Base-by-base conservation (phyloP, 2,797 vertebrate species). In the Anguilla pacifica region DNA sequence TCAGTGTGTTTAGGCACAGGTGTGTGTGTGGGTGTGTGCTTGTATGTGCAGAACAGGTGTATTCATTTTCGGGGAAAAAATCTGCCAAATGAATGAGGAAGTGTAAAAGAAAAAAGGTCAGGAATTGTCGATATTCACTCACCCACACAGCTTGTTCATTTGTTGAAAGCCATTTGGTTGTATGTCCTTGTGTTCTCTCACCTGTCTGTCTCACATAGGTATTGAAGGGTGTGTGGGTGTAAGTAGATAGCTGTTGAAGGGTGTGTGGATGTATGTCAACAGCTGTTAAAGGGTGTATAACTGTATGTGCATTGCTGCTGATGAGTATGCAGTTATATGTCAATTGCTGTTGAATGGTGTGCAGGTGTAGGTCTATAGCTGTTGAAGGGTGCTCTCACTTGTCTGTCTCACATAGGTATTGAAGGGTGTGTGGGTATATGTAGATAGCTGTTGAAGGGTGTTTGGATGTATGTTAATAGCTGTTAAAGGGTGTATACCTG, bases 161-260 rank as follows among this genome's bases (percentile, higher is more conserved):
- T 70, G 67, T 70, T 70, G 6, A 28, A 70, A 4, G 25, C 6
- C 11, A 15, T 13, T 72, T 31, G 31, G 39, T 13, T 79, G 11
- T 43, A 46, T 79, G 39, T 43, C 84, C 9, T 86, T 17, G 55
- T 67, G 9, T 67, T 67, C 64, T 51, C 91, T 92, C 95, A 99
- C 98, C 98, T 96, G 99, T 96, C 0, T 99, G 99, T 93, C 99
- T 99, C 99, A 99, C 99, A 95, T 98, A 99, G n/a, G 22, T 67
- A 25, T 67, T n/a, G 22, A 67, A 67, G 64, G 11, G 25, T 28
- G n/a, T 88, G 72, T 85, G 15, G 83, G 49, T 55, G 49, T 85
- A 35, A 85, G 51, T n/a, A 39, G 7, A 35, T 57, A 51, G 31
- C 6, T 72, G 31, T 43, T 59, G 57, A 67, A 70, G 64, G n/a